Evolutionary conservation across 1,140 invertebrate genomes (phyloP).

Genomic region (Caenorhabditis remanei): DNA sequence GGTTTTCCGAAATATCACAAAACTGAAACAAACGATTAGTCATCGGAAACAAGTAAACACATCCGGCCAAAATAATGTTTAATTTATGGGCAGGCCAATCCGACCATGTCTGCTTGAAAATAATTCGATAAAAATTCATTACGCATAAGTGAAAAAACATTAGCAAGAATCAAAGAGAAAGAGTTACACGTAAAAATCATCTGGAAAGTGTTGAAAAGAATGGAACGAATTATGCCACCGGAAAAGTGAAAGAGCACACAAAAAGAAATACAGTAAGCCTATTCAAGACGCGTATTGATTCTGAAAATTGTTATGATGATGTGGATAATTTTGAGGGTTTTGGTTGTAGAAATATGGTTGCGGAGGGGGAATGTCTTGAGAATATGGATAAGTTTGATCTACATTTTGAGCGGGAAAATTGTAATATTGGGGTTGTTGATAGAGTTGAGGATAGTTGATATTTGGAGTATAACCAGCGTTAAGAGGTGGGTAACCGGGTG

Average conservation of each 20-base stretch:
- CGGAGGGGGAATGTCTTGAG: background rate
- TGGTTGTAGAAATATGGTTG: constrained; percentile 9
- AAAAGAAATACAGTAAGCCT: too few species aligned
- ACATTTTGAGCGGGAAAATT: background rate
- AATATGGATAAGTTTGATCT: background rate
- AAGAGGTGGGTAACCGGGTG: background rate
- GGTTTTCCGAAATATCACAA: too few species aligned
- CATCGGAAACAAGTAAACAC: too few species aligned
- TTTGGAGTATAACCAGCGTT: constrained; percentile 32
- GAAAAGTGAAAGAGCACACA: background rate
- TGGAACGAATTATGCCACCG: background rate
- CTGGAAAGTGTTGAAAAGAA: background rate
- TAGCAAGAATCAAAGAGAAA: background rate
- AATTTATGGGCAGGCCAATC: too few species aligned
- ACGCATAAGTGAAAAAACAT: too few species aligned
- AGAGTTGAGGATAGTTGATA: constrained; percentile 32
- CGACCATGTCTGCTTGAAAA: too few species aligned
- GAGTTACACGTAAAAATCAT: background rate
- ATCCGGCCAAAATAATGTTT: too few species aligned
- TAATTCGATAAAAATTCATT: background rate
- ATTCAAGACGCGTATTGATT: constrained; percentile 1
- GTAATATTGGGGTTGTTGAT: constrained; percentile 33
- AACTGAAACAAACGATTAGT: too few species aligned
- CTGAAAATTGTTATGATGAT: constrained; percentile 4
- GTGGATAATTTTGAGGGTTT: background rate